Base-by-base conservation (phyloP, 1,140 invertebrate genomes). In the Tetranychus cinnabarinus region DNA sequence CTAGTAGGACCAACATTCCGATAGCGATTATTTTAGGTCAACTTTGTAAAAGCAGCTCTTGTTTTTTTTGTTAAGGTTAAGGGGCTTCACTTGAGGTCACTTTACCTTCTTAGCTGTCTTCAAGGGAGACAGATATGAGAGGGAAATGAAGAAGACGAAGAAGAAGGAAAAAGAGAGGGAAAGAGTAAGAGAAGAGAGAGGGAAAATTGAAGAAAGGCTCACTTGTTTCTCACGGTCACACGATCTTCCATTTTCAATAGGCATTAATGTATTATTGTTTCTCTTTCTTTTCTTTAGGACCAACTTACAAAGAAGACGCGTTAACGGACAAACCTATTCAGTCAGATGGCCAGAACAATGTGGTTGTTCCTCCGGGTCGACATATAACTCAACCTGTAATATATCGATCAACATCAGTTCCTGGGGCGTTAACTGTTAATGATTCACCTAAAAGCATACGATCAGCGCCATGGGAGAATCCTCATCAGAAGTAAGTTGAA, bases 381-480 rank as follows among this genome's bases (percentile, higher is more conserved):
- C 57, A 58, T 33, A 15, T 58, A 3, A 12, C 57, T 46, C 58
- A 65, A 63, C 23, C 59, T 59, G 35, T 54, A 63, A 66, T 68
- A 52, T 64, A 68, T 31, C 59, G 66, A 59, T 66, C 68, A n/a
- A 63, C 66, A 36, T 68, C 69, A 15, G 66, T 68, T 36, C 67
- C 66, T 37, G 61, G 54, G 33, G 59, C 65, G 45, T 61, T 68
- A 69, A 65, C 65, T 67, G 66, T 74, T 58, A 75, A 77, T 69
- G 55, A 56, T 56, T 56, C 55, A n/a, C 55, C 55, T 5, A 56
- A 56, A 56, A 56, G 55, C 15, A 87, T 82, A 3, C 77, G 84
- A 56, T 88, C 86, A 64, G 86, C 86, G 2, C 86, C 86, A 5
- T 86, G 84, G 80, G 70, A 71, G 61, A 67, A 66, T 61, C 56